Evolutionary conservation across 2,888 invertebrate genomes (phyloP), one percentile per base, ranked within the genome.

Genomic region (Chromoteleia sp.): DNA sequence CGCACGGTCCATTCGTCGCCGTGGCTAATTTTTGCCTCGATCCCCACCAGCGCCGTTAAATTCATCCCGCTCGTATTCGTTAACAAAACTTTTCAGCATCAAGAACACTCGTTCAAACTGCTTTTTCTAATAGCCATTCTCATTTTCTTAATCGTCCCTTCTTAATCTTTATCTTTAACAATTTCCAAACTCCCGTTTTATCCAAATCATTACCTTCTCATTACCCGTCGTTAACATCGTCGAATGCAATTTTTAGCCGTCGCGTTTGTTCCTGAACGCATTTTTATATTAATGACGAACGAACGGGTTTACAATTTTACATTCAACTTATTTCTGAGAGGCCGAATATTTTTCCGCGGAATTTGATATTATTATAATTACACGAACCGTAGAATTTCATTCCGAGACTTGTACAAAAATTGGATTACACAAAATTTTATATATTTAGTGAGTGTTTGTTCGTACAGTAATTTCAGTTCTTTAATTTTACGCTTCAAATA

Each of bases 161-260:
- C 56, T 52, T 63, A 45, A 76, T 76, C 48, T 61, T 77, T 70
- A 77, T 39, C 54, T 39, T 45, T 41, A 77, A 63, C 77, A 68
- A 77, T 77, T 70, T 43, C 45, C 36, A 39, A 77, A 77, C 77
- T 77, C 61, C 8, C 70, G 48, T 70, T 77, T 61, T 56, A 61
- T 77, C 39, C 61, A 48, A 77, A 77, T 61, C 77, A 77, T 77
- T 77, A 77, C 70, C 56, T 30, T 70, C 77, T 39, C 70, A 52
- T 77, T 70, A 77, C 25, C 68, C 43, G 45, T 59, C 67, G 58
- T 70, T 61, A 61, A 61, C 76, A 70, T 61, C 58, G 21, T n/a
- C 15, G 25, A 33, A 45, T 50, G 17, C 75, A 50, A 50, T 59
- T 76, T 67, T 59, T 67, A 45, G 33, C 41, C 29, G 33, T 19